Base-by-base conservation (phyloP, 2,888 invertebrate genomes). In the Aphidius colemani region DNA sequence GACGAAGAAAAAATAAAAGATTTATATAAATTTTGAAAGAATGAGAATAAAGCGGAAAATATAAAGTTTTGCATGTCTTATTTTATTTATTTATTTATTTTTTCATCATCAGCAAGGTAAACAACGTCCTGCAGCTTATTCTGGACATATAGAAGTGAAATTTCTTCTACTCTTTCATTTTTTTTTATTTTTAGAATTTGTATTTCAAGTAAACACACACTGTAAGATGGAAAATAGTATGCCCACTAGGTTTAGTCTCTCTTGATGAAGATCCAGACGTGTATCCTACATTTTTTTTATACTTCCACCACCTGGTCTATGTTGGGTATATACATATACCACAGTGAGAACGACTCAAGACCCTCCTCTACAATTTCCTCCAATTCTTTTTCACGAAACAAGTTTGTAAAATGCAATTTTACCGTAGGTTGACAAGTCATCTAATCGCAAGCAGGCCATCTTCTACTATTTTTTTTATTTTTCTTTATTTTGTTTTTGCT, bases 331-430 rank as follows among this genome's bases (percentile, higher is more conserved):
- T 44, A 56, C 9, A 45, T 45, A 45, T 6, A 39, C 56, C 18
- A 45, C 56, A 10, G 45, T 45, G 56, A 18, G 18, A 56, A 44
- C 44, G 41, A 45, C 45, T 6, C 18, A 10, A 44, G 67, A 57
- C 69, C 74, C 71, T 72, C 68, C 80, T 78, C 81, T 81, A 80
- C 85, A 84, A 85, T 85, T 85, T 82, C 79, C 81, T 83, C 84
- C 85, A 85, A 85, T 85, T 85, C 84, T 84, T 83, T 30, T 83
- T 81, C 83, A 74, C 75, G 84, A 85, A 85, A 85, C 84, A 85
- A 85, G 84, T 85, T 85, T 84, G 83, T 83, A 84, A 85, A 85
- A 85, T 85, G 84, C 85, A 85, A 85, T 85, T 85, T 85, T 84
- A 44, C 79, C 82, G 81, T 82, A 83, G 84, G 84, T 85, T 85